phyloP scores from a whole-genome alignment of 2,888 invertebrate genomes.

The Druceiella hillmani region DNA sequence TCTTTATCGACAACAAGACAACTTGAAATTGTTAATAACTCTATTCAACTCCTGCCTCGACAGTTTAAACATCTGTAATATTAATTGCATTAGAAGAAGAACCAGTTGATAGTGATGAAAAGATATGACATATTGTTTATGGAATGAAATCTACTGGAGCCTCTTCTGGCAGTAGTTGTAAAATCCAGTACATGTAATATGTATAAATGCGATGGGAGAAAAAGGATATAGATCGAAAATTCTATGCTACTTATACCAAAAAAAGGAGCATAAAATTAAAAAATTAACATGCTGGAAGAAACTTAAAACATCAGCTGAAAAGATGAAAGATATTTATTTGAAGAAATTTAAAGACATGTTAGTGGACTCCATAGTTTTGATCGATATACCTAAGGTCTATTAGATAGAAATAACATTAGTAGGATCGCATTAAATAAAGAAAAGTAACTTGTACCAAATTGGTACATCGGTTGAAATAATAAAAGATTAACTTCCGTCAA shows the following conservation, averaged over 20 bases:
- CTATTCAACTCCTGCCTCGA: neutral
- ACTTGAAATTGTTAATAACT: too few species aligned
- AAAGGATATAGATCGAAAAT: neutral
- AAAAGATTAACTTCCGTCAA: neutral
- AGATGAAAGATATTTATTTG: neutral
- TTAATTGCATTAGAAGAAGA: neutral
- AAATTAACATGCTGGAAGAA: neutral
- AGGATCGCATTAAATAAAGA: neutral
- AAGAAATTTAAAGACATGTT: neutral
- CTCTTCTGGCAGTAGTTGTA: conserved; percentile 18
- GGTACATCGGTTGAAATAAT: too few species aligned
- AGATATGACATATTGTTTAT: conserved; percentile 9
- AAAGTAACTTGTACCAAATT: neutral
- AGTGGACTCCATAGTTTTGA: neutral
- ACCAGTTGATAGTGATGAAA: conserved; percentile 1
- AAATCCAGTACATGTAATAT: conserved; percentile 17
- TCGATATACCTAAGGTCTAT: neutral
- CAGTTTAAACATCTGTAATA: neutral
- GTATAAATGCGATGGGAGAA: conserved; percentile 14
- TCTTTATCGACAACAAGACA: too few species aligned
- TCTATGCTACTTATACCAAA: neutral
- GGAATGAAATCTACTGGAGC: conserved; percentile 18
- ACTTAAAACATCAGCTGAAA: neutral
- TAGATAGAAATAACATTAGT: neutral
- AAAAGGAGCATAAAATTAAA: neutral